These are phyloP conservation scores for Alligator mississippiensis DNA, from an alignment of 2,113 vertebrate species.

Conservation along the genomic window DNA sequence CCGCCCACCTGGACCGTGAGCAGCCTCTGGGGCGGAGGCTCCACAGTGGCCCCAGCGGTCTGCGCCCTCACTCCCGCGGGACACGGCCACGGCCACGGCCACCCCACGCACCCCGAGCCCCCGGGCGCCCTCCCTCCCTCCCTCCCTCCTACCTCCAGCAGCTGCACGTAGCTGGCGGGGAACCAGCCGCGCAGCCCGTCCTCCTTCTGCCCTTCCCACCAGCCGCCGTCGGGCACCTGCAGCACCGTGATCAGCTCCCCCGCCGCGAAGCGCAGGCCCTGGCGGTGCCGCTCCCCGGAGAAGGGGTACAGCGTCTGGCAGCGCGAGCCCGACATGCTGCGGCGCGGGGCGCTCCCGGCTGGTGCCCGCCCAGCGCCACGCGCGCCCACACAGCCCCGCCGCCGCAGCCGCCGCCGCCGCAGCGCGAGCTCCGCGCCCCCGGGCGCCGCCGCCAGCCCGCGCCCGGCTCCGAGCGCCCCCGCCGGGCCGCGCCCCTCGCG, in stretches of 20 bases:
- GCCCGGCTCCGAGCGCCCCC: too few species aligned
- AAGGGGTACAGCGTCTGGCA: slow-evolving; percentile 93
- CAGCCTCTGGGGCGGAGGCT: too few species aligned
- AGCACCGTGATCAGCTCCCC: slow-evolving; percentile 91
- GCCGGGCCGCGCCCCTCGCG: too few species aligned
- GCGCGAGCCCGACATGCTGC: slow-evolving; percentile 71
- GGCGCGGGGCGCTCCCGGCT: too few species aligned
- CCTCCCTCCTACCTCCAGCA: slow-evolving; percentile 87
- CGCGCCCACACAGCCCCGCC: not conserved
- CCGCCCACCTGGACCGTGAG: too few species aligned
- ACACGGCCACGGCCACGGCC: too few species aligned
- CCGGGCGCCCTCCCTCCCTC: too few species aligned
- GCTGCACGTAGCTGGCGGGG: slow-evolving; percentile 94
- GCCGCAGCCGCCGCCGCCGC: slow-evolving; percentile 26
- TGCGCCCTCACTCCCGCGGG: not conserved
- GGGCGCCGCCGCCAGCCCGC: not conserved
- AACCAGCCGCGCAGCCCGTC: slow-evolving; percentile 93
- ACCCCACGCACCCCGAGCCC: not conserved
- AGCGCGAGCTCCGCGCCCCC: slow-evolving; percentile 25
- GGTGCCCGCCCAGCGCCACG: slow-evolving; percentile 77
- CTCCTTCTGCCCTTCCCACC: slow-evolving; percentile 98
- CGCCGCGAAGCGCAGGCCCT: slow-evolving; percentile 90
- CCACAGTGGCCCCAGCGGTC: too few species aligned
- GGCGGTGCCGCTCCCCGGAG: slow-evolving; percentile 90
- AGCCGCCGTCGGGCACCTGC: slow-evolving; percentile 91